Base-by-base conservation (phyloP, 2,113 vertebrate genomes). In the Eleginops maclovinus region DNA sequence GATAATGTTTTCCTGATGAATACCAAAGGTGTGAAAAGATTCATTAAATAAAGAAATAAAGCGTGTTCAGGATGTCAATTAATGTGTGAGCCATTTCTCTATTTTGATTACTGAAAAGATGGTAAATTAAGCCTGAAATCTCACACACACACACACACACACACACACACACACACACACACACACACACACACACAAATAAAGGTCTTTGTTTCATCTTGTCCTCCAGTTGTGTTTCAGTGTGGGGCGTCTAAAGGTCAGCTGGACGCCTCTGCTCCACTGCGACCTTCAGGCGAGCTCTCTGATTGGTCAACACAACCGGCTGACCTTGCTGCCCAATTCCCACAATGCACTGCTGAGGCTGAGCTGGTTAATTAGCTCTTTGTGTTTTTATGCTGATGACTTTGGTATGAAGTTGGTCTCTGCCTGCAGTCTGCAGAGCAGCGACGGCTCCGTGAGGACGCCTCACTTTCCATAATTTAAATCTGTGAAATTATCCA, bases 161-260 rank as follows among this genome's bases (percentile, higher is more conserved):
- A 31, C 55, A 24, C 55, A 58, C 55, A 58, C 55, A 24, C 53
- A 55, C 53, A 55, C 51, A 54, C 51, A 31, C 31, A 31, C 31
- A 60, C 31, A 60, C 58, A 60, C 31, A 21, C 31, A 60, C 19
- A 22, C 58, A 61, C 59, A 62, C 19, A 21, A 0, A 41, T 13
- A 71, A 36, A 79, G 28, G 71, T 75, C 77, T 55, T 12, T 2
- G 19, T 60, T 58, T 75, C 71, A 21, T 71, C 49, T 61, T 2
- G 2, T 62, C 49, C 56, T 26, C 53, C 58, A 50, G 70, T 41
- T 26, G 58, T 46, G 70, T 54, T 17, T 78, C n/a, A 4, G 53
- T 75, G 26, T 63, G 60, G 51, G 56, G 51, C 65, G 61, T 12
- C 21, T 55, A 74, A 85, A 82, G 79, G 83, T 85, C 79, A 71